Conservation (phyloP, 2,888 invertebrate genomes). For the Corythucha ciliata region DNA sequence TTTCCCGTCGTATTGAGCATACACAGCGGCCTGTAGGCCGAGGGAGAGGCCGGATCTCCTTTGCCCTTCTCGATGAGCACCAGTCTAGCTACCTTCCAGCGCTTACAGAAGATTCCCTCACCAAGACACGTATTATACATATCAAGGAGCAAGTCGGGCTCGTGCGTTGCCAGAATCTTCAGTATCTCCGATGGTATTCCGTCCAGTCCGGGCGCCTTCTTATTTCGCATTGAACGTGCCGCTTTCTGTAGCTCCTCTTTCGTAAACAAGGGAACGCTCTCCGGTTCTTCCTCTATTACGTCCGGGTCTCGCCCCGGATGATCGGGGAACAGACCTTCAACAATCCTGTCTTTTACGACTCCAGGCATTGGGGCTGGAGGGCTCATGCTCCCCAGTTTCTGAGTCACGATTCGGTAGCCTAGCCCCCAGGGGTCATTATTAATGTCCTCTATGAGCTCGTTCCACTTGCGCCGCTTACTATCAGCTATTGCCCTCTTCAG, state of each 20-base stretch:
- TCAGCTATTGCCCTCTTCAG: conserved; percentile 6
- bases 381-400: conserved; percentile 16
- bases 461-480: conserved; percentile 31
- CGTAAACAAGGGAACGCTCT: conserved; percentile 20
- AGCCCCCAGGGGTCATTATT: conserved; percentile 20
- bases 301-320: conserved; percentile 1
- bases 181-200: conserved; percentile 15
- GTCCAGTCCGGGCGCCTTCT: conserved; percentile 23
- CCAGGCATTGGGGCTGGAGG: not conserved
- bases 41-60: conserved; percentile 14
- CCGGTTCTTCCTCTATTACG: not conserved
- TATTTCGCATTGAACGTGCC: conserved; percentile 16
- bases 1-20: conserved; percentile 22
- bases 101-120: conserved; percentile 12
- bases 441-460: conserved; percentile 29
- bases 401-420: conserved; percentile 10
- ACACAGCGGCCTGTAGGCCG: conserved; percentile 18
- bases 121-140: conserved; percentile 21
- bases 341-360: conserved; percentile 9
- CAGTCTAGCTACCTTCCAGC: conserved; percentile 20
- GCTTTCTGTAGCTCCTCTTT: conserved; percentile 18
- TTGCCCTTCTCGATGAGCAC: conserved; percentile 19
- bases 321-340: conserved; percentile 11
- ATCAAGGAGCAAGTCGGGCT: conserved; percentile 18
- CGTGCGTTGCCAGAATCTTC: not conserved